Percentiles rank a stretch among this genome's conserved stretches.
Evolutionary conservation across 2,888 invertebrate species (phyloP).

Genomic region (Zygaena filipendulae): DNA sequence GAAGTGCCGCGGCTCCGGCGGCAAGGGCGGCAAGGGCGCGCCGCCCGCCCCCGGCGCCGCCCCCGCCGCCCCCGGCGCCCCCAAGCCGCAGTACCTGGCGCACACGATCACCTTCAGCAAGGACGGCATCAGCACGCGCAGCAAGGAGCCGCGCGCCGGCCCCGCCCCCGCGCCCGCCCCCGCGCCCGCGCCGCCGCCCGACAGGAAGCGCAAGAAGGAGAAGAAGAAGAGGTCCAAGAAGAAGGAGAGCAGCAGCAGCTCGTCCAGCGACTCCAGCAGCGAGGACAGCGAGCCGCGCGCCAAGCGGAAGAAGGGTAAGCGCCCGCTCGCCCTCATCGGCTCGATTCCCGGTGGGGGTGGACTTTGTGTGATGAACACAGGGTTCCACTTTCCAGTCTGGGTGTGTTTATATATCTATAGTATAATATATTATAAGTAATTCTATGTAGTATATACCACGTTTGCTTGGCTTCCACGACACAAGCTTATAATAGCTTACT

Average conservation of each 20-base stretch:
- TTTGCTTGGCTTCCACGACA: too few relatives aligned
- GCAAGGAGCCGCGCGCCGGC: constrained; percentile 29
- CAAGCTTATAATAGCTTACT: too few relatives aligned
- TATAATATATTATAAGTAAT: too few relatives aligned
- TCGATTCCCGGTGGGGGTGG: too few relatives aligned
- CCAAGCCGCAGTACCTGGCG: constrained; percentile 43
- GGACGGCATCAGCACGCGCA: constrained; percentile 55
- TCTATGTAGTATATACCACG: too few relatives aligned
- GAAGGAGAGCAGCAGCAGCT: constrained; percentile 25
- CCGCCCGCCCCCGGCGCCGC: constrained; percentile 28
- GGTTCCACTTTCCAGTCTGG: too few relatives aligned
- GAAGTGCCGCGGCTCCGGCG: constrained; percentile 39
- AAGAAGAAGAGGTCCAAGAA: constrained; percentile 65
- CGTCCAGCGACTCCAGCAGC: constrained; percentile 35
- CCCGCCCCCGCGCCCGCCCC: constrained; percentile 12
- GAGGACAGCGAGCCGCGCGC: constrained; percentile 46
- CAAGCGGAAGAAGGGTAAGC: constrained; percentile 67
- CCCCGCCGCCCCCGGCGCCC: constrained; percentile 27
- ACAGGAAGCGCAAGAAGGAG: constrained; percentile 68
- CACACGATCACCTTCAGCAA: constrained; percentile 60
- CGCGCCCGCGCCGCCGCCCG: constrained; percentile 7
- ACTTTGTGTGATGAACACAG: too few relatives aligned
- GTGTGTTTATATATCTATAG: too few relatives aligned
- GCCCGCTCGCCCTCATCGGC: neutral
- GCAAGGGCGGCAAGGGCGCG: constrained; percentile 25